Conservation (phyloP, 2,888 invertebrate genomes). For the Uropetala carovei region DNA sequence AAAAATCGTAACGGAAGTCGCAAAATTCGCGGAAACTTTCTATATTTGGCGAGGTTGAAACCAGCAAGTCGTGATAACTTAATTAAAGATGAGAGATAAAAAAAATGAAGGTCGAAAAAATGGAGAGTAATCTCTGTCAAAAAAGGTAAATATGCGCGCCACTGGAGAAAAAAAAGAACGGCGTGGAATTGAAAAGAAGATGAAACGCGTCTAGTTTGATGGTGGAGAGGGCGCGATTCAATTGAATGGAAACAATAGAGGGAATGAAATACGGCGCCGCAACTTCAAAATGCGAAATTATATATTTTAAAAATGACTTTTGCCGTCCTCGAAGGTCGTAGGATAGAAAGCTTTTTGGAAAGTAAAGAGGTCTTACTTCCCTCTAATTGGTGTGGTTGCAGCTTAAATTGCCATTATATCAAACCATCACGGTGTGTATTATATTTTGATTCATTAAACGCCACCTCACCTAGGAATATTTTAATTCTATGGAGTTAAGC, state of each 20-base stretch:
- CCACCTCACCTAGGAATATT: too few relatives aligned
- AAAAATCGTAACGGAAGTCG: not conserved
- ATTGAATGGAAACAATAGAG: slow-evolving; percentile 47
- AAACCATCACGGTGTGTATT: too few relatives aligned
- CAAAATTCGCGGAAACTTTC: not conserved
- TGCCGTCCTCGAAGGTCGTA: too few relatives aligned
- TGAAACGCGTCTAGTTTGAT: slow-evolving; percentile 28
- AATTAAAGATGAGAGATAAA: slow-evolving; percentile 51
- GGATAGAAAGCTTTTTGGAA: too few relatives aligned
- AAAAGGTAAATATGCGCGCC: not conserved
- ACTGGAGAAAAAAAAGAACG: not conserved
- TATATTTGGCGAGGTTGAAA: slow-evolving; percentile 1
- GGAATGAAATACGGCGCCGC: slow-evolving; percentile 12
- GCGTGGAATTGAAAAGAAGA: not conserved
- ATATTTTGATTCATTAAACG: too few relatives aligned
- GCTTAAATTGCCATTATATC: too few relatives aligned
- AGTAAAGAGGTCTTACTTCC: too few relatives aligned
- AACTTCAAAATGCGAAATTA: not conserved
- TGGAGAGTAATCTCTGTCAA: not conserved
- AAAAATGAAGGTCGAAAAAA: slow-evolving; percentile 4
- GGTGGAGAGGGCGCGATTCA: slow-evolving; percentile 11
- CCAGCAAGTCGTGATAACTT: slow-evolving; percentile 12
- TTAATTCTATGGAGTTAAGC: too few relatives aligned
- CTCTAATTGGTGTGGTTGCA: too few relatives aligned
- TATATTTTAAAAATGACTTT: too few relatives aligned